phyloP scores from a whole-genome alignment of 2,888 invertebrate species.

The Metopia argyrocephala region DNA sequence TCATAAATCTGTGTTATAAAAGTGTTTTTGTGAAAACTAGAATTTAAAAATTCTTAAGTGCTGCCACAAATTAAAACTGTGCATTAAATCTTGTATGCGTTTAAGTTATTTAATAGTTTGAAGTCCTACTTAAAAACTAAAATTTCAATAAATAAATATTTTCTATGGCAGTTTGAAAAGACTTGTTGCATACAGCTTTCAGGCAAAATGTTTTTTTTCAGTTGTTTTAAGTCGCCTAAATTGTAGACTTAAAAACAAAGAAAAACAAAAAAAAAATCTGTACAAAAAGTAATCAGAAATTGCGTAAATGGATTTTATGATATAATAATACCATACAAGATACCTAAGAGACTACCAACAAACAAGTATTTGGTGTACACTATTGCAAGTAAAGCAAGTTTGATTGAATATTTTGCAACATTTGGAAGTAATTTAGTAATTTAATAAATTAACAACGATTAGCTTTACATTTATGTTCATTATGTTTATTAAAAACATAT shows the following conservation, averaged over 20 bases:
- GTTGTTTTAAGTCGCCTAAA: constrained; percentile 16
- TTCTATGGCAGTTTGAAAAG: no score
- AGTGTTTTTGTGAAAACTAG: constrained; percentile 10
- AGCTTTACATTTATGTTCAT: no score
- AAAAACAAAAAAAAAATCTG: constrained; percentile 32
- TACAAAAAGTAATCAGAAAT: constrained; percentile 13
- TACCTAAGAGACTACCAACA: neutral
- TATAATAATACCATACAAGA: constrained; percentile 24
- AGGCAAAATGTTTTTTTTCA: neutral
- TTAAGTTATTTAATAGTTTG: neutral
- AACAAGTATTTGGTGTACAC: neutral
- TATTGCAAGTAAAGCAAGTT: neutral
- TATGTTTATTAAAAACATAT: no score
- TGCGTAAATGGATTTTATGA: constrained; percentile 58
- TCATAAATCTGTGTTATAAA: constrained; percentile 18
- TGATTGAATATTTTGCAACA: no score
- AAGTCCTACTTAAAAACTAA: constrained; percentile 43
- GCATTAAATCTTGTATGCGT: neutral
- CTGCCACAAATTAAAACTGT: neutral
- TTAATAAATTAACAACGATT: no score
- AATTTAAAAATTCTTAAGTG: neutral
- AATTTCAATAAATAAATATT: neutral
- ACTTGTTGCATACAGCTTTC: constrained; percentile 18
- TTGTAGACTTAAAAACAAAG: constrained; percentile 29
- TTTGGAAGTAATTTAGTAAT: neutral